Evolutionary conservation across 2,113 vertebrate genomes (phyloP), one percentile per base, ranked within the genome.

Genomic region (Mesocricetus auratus): DNA sequence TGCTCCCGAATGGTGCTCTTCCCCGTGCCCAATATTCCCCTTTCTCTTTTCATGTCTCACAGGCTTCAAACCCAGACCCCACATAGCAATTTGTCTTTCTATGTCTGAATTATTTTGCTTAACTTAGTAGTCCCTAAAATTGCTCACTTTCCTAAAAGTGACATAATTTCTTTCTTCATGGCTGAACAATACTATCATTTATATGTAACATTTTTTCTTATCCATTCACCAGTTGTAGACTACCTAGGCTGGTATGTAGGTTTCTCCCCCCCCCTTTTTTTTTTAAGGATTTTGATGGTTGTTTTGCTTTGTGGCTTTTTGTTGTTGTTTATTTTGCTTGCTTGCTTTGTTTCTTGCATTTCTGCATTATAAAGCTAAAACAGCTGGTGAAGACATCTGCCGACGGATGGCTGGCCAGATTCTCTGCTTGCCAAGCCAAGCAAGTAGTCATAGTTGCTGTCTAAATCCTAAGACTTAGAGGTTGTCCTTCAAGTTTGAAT

Each of bases 351-450:
- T 69, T 87, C 64, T 69, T 87, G 42, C 45, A 10, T 17, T 53
- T n/a, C 31, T 26, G 47, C 33, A 42, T 0, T 11, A 0, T n/a
- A 50, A 87, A 9, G 1, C 0, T 3, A 1, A 19, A 31, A 10
- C 21, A 16, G 19, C 75, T 58, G n/a, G 21, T 5, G 26, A 47
- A 31, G 9, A 24, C 3, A 5, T 36, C 26, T 58, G n/a, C 64
- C 13, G 3, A 36, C 10, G 3, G 64, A 11, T 74, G n/a, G 5
- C 1, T 0, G 1, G n/a, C n/a, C n/a, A n/a, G 22, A 26, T 26
- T 88, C 21, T 1, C 1, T 5, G 42, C 62, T 73, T 90, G 56
- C 24, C 29, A 79, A 39, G 31, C 31, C 16, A 36, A 3, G 58
- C 33, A 2, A 16, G 33, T 7, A 56, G 11, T 24, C 8, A 6